Percentiles rank a stretch among this genome's conserved stretches.
Evolutionary conservation across 2,113 vertebrate species (phyloP).

Genomic region (Oxyura jamaicensis): DNA sequence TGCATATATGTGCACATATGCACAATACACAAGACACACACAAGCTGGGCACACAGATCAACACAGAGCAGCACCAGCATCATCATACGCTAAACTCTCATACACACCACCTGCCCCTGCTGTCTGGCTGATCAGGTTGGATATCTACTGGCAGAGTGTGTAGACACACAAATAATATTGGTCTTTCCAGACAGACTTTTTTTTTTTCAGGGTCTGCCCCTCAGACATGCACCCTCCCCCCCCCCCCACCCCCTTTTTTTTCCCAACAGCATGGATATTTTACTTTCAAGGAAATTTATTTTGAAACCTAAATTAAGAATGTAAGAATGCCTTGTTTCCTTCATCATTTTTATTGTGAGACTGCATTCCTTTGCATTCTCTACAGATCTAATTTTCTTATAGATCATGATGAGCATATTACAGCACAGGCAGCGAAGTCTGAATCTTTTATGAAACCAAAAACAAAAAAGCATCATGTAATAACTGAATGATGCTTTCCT

Average conservation of each 20-base stretch:
- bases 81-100: neutral
- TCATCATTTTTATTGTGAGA: neutral
- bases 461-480: neutral
- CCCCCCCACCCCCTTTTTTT: too few species aligned
- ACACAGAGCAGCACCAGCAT: neutral
- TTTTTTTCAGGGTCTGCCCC: neutral
- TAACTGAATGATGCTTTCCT: neutral
- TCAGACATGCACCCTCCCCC: too few species aligned
- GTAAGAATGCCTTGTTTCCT: neutral
- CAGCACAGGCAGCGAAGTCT: neutral
- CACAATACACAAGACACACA: too few species aligned
- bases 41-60: neutral
- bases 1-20: rapidly evolving
- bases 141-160: neutral
- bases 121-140: neutral
- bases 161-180: neutral
- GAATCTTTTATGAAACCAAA: neutral
- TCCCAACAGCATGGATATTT: neutral
- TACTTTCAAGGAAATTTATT: neutral
- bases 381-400: neutral
- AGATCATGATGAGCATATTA: neutral
- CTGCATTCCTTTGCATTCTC: neutral
- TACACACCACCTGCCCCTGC: neutral
- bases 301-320: neutral
- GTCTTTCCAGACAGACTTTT: neutral